These are phyloP conservation scores for Gracilinanus agilis DNA, from an alignment of 2,113 vertebrate genomes.

Conservation along the genomic window DNA sequence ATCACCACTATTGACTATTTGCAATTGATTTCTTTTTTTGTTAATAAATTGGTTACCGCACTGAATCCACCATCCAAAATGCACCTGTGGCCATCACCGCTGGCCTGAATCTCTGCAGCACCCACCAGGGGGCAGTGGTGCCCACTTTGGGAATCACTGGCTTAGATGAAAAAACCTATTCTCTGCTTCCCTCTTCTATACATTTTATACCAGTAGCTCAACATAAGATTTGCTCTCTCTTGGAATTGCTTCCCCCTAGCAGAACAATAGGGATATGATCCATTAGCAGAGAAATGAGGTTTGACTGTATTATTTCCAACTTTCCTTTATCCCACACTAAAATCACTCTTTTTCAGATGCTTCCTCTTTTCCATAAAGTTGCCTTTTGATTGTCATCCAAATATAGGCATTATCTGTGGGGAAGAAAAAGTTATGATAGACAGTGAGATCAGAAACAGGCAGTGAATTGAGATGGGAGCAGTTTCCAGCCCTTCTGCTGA, in stretches of 20 bases:
- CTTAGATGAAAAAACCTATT: background rate
- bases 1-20: too few species aligned
- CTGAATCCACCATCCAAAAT: too few species aligned
- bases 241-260: background rate
- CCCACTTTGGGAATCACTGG: too few species aligned
- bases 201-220: background rate
- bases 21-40: too few species aligned
- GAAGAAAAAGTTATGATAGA: background rate
- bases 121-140: too few species aligned
- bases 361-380: background rate
- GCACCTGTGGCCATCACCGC: too few species aligned
- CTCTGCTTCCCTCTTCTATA: background rate
- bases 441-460: background rate
- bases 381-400: background rate
- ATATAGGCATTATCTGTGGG: background rate
- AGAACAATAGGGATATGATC: background rate
- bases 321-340: background rate
- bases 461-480: background rate
- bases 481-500: background rate
- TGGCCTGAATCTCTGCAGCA: too few species aligned
- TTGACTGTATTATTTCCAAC: background rate
- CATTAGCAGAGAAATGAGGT: background rate
- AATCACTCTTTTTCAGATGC: background rate
- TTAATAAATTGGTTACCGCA: too few species aligned
- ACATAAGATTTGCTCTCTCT: background rate